phyloP scores from a whole-genome alignment of 2,888 invertebrate species.

The Pterostichus madidus region DNA sequence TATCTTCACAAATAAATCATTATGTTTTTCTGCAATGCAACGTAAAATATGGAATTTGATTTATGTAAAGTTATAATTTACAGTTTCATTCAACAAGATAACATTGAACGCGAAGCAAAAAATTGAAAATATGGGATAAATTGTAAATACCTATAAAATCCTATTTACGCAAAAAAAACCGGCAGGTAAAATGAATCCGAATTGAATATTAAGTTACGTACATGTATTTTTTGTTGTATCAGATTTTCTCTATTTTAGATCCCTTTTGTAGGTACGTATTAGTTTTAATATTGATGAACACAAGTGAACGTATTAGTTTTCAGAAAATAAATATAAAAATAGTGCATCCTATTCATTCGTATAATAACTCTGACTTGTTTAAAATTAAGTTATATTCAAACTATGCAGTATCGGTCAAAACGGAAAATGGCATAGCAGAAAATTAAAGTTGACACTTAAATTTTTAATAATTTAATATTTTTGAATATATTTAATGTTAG shows the following conservation, averaged over 20 bases:
- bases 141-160: neutral
- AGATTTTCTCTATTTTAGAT: neutral
- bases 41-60: slow-evolving; percentile 26
- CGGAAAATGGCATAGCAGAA: no score
- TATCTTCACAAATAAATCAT: slow-evolving; percentile 29
- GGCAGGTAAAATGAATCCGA: neutral
- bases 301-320: no score
- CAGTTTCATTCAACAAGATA: slow-evolving; percentile 40
- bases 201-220: slow-evolving; percentile 17
- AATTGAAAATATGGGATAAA: neutral
- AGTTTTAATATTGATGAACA: neutral
- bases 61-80: slow-evolving; percentile 23
- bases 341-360: no score
- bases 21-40: slow-evolving; percentile 25
- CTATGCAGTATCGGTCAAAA: no score
- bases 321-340: no score
- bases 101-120: slow-evolving; percentile 27
- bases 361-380: no score
- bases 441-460: no score
- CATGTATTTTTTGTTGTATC: slow-evolving; percentile 5
- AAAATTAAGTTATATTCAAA: no score
- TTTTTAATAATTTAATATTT: no score
- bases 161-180: slow-evolving; percentile 6
- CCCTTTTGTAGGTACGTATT: neutral
- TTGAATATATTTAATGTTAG: no score